These are phyloP conservation scores for Rotaria sp. DNA, from an alignment of 2,888 invertebrate genomes.

Conservation along the genomic window DNA sequence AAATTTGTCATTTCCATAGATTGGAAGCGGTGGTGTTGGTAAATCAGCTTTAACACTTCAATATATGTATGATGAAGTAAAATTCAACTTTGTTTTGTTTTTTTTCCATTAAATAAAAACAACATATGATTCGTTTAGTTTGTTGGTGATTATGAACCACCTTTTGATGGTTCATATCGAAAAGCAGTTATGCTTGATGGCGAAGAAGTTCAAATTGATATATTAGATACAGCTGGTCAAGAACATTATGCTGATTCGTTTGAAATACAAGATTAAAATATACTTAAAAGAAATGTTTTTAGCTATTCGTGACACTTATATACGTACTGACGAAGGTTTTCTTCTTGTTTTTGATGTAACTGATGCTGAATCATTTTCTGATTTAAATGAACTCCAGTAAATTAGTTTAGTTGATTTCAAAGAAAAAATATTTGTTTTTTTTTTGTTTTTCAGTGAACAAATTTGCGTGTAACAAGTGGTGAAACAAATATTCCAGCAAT, in stretches of 20 bases:
- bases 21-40: constrained; percentile 96
- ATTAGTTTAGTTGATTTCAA: background rate
- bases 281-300: too few species aligned
- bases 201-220: constrained; percentile 98
- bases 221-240: constrained; percentile 96
- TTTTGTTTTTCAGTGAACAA: constrained; percentile 70
- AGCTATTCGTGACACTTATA: constrained; percentile 85
- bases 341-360: constrained; percentile 98
- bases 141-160: constrained; percentile 98
- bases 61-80: constrained; percentile 91
- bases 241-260: constrained; percentile 75
- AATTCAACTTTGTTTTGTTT: too few species aligned
- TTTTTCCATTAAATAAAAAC: too few species aligned
- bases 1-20: constrained; percentile 59
- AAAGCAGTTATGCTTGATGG: constrained; percentile 96
- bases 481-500: constrained; percentile 57
- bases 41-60: constrained; percentile 97
- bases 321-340: constrained; percentile 98
- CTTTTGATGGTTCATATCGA: constrained; percentile 94
- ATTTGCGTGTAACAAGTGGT: constrained; percentile 58
- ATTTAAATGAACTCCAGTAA: constrained; percentile 92
- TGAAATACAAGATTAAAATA: background rate
- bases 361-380: constrained; percentile 96
- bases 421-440: background rate
- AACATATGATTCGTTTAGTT: constrained; percentile 59